These are phyloP conservation scores for Hydropotes inermis DNA, from an alignment of 2,113 vertebrate species.

Conservation along the genomic window DNA sequence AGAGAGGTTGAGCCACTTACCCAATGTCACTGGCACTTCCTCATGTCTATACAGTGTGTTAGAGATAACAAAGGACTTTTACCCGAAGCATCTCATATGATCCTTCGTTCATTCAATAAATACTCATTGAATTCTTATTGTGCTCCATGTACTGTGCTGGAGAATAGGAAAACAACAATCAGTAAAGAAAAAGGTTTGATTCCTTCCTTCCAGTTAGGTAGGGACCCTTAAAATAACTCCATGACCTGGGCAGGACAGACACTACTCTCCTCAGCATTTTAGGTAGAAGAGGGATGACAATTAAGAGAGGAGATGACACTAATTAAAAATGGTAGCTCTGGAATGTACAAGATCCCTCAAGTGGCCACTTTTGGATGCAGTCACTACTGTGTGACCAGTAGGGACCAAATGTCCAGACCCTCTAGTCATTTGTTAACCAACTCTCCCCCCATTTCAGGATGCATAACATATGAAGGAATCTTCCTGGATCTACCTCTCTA, in stretches of 20 bases:
- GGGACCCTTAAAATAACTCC: not conserved
- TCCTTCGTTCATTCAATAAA: not conserved
- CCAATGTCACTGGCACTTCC: not conserved
- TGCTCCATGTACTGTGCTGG: not conserved
- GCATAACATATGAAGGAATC: not conserved
- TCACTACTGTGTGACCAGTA: not conserved
- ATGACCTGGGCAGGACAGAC: not conserved
- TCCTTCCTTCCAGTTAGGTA: not conserved
- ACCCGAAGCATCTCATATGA: not conserved
- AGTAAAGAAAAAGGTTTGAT: not conserved
- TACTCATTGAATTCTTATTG: not conserved
- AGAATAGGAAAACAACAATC: not conserved
- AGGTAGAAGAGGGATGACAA: not conserved
- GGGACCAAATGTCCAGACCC: not conserved
- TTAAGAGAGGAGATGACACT: not conserved
- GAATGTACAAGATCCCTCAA: not conserved
- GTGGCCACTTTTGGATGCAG: not conserved
- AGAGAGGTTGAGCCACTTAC: not conserved
- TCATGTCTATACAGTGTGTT: not conserved
- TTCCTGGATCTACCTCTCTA: not conserved
- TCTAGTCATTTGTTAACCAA: not conserved
- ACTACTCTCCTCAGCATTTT: not conserved
- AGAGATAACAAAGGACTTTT: not conserved
- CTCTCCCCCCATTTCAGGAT: not conserved
- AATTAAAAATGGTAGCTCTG: not conserved